Evolutionary conservation across 2,797 vertebrate species (phyloP).

Genomic region (Emys orbicularis): DNA sequence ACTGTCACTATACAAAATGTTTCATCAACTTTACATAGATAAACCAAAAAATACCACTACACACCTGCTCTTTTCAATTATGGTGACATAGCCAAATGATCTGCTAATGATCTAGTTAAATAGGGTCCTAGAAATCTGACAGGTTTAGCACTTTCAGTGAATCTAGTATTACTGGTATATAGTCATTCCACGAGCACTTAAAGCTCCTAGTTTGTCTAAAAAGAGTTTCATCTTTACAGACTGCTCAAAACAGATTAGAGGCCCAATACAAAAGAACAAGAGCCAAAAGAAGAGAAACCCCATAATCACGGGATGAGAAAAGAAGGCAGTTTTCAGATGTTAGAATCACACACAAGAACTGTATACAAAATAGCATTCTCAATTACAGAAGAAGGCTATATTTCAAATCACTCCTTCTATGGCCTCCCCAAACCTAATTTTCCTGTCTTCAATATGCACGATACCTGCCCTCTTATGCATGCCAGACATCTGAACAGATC

Average conservation of each 20-base stretch:
- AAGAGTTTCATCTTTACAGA: slow-evolving; percentile 39
- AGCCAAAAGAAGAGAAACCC: background rate
- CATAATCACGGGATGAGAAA: accelerated
- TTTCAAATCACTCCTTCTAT: background rate
- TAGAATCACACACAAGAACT: background rate
- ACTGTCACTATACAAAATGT: slow-evolving; percentile 55
- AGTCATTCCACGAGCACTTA: background rate
- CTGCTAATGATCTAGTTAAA: background rate
- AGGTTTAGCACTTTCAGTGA: background rate
- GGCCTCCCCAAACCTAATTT: background rate
- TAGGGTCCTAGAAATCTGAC: background rate
- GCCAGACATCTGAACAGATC: background rate
- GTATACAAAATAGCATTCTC: background rate
- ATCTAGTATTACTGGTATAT: background rate
- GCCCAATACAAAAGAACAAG: slow-evolving; percentile 18
- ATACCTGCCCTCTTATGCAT: background rate
- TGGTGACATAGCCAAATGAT: background rate
- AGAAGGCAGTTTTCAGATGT: background rate
- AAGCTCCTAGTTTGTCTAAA: background rate
- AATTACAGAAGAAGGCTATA: background rate
- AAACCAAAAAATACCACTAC: background rate
- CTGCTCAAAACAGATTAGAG: slow-evolving; percentile 44
- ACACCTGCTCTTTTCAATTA: slow-evolving; percentile 64
- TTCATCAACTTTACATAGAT: background rate
- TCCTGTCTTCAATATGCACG: background rate